These are phyloP conservation scores for Tricholauxania praeusta DNA, from an alignment of 2,888 invertebrate genomes.

Conservation along the genomic window DNA sequence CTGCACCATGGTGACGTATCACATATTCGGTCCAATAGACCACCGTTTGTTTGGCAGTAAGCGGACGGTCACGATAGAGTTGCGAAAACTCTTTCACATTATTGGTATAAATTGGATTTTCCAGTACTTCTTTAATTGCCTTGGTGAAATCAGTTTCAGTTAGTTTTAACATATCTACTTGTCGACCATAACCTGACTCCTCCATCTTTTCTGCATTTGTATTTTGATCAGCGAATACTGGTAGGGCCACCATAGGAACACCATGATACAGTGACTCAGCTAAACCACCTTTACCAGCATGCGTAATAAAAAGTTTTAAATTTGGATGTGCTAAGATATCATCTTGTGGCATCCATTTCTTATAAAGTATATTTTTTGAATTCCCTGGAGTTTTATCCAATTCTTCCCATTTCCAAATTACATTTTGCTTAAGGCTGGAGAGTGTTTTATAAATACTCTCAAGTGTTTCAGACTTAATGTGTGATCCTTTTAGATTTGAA, in stretches of 20 bases:
- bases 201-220: slow-evolving; percentile 56
- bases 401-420: slow-evolving; percentile 79
- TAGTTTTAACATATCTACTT: slow-evolving; percentile 50
- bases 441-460: slow-evolving; percentile 72
- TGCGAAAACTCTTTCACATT: slow-evolving; percentile 67
- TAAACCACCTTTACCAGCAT: slow-evolving; percentile 76
- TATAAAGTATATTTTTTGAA: slow-evolving; percentile 67
- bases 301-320: slow-evolving; percentile 74
- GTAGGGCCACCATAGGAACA: slow-evolving; percentile 69
- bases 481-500: slow-evolving; percentile 62
- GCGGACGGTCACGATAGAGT: slow-evolving; percentile 71
- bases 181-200: slow-evolving; percentile 56
- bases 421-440: slow-evolving; percentile 72
- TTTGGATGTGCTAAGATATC: slow-evolving; percentile 75
- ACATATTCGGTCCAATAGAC: slow-evolving; percentile 73
- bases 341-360: slow-evolving; percentile 78
- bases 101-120: slow-evolving; percentile 54
- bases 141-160: slow-evolving; percentile 47
- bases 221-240: slow-evolving; percentile 63
- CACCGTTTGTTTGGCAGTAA: slow-evolving; percentile 69
- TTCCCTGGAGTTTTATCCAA: slow-evolving; percentile 68
- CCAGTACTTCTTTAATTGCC: slow-evolving; percentile 55
- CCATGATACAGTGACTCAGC: slow-evolving; percentile 74
- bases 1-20: slow-evolving; percentile 71
- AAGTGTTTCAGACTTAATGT: slow-evolving; percentile 69